Percentiles rank a stretch among this genome's conserved stretches.
Conservation (phyloP, 2,797 vertebrate genomes). For the Esox lucius region DNA sequence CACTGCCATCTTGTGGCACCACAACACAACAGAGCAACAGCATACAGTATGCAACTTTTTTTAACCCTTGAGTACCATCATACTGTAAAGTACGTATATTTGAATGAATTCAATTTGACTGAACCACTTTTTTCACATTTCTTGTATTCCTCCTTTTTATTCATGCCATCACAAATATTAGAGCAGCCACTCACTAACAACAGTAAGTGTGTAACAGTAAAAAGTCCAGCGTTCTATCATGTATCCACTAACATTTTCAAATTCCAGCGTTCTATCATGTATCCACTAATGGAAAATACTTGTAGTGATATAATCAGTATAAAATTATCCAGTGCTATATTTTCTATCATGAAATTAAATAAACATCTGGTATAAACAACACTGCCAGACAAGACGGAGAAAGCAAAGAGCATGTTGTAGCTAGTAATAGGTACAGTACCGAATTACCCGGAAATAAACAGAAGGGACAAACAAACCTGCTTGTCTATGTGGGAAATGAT, state of each 20-base stretch:
- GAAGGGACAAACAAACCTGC: slow-evolving; percentile 2
- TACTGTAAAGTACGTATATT: too few species aligned
- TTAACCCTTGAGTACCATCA: too few species aligned
- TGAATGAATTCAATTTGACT: too few species aligned
- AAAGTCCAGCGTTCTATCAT: slow-evolving; percentile 58
- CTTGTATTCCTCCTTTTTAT: background rate
- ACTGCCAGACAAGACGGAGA: background rate
- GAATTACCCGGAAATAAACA: background rate
- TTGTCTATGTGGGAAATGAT: background rate
- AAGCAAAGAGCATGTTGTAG: background rate
- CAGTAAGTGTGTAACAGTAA: slow-evolving; percentile 67
- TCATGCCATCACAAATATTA: slow-evolving; percentile 35
- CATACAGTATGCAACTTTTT: background rate
- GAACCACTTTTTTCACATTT: background rate
- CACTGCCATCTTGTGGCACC: slow-evolving; percentile 33
- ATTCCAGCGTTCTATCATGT: too few species aligned
- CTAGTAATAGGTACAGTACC: background rate
- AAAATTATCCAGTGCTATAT: slow-evolving; percentile 9
- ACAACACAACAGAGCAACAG: background rate
- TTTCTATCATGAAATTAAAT: background rate
- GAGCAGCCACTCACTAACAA: slow-evolving; percentile 51
- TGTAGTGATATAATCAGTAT: background rate
- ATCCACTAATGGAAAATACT: slow-evolving; percentile 15
- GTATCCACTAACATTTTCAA: background rate
- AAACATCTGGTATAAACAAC: background rate